Evolutionary conservation across 2,797 vertebrate genomes (phyloP), one percentile per base, ranked within the genome.

Genomic region (Xerus rutilus): DNA sequence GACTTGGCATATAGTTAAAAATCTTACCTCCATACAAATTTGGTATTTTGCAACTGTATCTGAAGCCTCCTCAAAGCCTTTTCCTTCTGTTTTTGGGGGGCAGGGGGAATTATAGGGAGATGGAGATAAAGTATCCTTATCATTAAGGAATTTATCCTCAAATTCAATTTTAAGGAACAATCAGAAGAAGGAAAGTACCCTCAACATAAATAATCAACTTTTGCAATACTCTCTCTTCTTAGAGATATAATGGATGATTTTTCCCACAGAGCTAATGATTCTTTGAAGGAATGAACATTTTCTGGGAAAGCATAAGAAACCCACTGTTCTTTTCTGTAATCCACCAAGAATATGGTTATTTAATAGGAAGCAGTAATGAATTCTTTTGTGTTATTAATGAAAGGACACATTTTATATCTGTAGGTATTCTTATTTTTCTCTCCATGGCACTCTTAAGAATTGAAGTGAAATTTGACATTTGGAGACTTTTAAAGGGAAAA

Each of bases 401-500:
- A 97, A 92, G 78, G 69, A 74, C 39, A 82, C 25, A 52, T 93
- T 95, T 95, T 89, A 90, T 88, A 79, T 95, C 76, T 86, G 5
- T 54, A 91, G 86, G 39, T 89, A 87, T 90, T 73, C 49, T 47
- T 93, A 5, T 95, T 94, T 97, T 89, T 86, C 39, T 93, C 25
- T 81, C 79, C 32, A 54, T 54, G 59, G 70, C 18, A 86, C 49
- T 94, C 20, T 94, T 65, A 65, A 93, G 30, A 78, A n/a, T 25
- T 81, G 77, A 69, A 78, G 62, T 89, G 91, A 69, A 85, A 70
- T 91, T 93, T 79, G 85, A 93, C 78, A 92, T 96, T 97, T 95
- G 83, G 45, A 91, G n/a, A 73, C 14, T 91, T 92, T 93, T 92
- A 96, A 90, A 62, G 25, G 78, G 62, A 79, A 88, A 97, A 94